Evolutionary conservation across 2,113 vertebrate species (phyloP).

Genomic region (Lagopus leucura): DNA sequence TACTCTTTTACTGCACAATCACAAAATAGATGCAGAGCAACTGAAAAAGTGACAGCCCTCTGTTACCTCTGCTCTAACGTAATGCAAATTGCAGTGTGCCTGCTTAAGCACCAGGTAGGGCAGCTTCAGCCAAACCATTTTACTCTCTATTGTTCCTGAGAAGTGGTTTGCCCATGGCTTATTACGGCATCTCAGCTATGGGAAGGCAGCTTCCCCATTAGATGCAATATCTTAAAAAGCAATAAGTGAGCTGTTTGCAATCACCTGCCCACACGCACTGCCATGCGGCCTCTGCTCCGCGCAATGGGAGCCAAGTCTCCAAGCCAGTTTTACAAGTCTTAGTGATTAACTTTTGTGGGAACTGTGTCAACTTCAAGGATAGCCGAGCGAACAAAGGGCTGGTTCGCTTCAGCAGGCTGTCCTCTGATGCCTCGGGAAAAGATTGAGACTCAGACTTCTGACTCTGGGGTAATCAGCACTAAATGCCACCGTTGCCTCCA

Average conservation of each 20-base stretch:
- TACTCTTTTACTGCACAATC: background rate
- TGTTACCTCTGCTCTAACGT: background rate
- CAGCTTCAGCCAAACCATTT: background rate
- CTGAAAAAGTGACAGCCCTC: background rate
- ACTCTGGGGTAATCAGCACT: slow-evolving; percentile 11
- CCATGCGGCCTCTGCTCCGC: background rate
- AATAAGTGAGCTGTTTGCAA: background rate
- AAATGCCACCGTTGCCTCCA: background rate
- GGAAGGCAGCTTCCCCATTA: slow-evolving; percentile 30
- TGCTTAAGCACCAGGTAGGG: background rate
- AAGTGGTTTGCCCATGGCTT: background rate
- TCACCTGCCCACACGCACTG: slow-evolving; percentile 43
- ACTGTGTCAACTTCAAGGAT: slow-evolving; percentile 56
- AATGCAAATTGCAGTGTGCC: background rate
- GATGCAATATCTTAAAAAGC: background rate
- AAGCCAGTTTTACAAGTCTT: slow-evolving; percentile 55
- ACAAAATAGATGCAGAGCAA: background rate
- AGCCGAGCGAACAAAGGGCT: slow-evolving; percentile 13
- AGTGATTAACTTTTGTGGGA: slow-evolving; percentile 57
- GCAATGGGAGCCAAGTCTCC: slow-evolving; percentile 29
- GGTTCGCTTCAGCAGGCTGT: slow-evolving; percentile 17
- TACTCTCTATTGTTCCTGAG: background rate
- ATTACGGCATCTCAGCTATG: background rate
- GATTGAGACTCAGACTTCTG: slow-evolving; percentile 44
- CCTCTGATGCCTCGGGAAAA: slow-evolving; percentile 53